Conservation (phyloP, 1,140 invertebrate genomes). For the Leguminivora glycinivorella region DNA sequence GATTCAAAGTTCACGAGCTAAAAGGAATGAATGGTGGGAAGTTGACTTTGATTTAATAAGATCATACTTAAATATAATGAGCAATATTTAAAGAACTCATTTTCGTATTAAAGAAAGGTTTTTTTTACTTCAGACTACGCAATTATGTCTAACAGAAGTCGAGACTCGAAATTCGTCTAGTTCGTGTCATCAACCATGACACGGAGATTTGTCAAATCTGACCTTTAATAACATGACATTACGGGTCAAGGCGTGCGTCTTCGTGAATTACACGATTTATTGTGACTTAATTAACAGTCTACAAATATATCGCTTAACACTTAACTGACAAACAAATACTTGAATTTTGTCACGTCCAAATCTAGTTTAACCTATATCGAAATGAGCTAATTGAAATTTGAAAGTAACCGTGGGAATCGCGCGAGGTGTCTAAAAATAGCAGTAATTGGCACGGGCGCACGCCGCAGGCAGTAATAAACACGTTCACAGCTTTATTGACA, state of each 20-base stretch:
- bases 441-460: conserved; percentile 4
- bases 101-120: too few relatives aligned
- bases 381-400: conserved; percentile 11
- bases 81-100: too few relatives aligned
- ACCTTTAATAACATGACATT: too few relatives aligned
- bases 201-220: too few relatives aligned
- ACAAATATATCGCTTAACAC: neutral
- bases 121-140: too few relatives aligned
- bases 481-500: neutral
- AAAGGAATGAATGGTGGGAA: neutral
- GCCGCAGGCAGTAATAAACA: neutral
- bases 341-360: neutral
- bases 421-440: conserved; percentile 7
- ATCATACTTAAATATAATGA: too few relatives aligned
- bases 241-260: too few relatives aligned
- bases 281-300: neutral
- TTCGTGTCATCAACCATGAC: too few relatives aligned
- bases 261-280: too few relatives aligned
- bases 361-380: neutral
- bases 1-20: neutral
- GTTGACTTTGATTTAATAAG: too few relatives aligned
- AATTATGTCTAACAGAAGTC: too few relatives aligned
- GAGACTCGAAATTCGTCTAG: too few relatives aligned
- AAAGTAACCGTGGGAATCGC: conserved; percentile 5
- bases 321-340: neutral